Conservation (phyloP, 1,140 invertebrate genomes). For the Tachypleus tridentatus region DNA sequence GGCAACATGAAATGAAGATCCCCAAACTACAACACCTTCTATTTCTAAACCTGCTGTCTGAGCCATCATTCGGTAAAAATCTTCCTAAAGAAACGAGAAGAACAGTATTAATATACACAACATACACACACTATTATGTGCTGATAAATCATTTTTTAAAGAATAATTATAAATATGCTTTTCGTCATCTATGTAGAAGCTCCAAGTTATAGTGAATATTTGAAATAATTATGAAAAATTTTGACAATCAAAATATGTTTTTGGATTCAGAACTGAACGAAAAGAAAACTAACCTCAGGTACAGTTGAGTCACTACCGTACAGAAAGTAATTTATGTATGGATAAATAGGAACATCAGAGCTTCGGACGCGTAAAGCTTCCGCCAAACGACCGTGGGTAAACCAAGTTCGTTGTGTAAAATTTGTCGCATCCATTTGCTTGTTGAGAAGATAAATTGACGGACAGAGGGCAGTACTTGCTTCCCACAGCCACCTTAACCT, state of each 20-base stretch:
- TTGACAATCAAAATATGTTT: background rate
- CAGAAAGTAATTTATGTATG: no score
- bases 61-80: constrained; percentile 4
- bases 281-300: background rate
- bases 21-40: constrained; percentile 12
- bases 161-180: no score
- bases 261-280: constrained; percentile 3
- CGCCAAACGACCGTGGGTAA: constrained; percentile 1
- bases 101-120: background rate
- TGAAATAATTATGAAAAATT: background rate
- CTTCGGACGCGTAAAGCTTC: constrained; percentile 2
- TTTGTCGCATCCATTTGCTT: background rate
- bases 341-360: no score
- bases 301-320: background rate
- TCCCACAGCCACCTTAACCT: constrained; percentile 11
- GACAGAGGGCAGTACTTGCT: constrained; percentile 4
- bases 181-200: no score
- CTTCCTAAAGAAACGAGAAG: background rate
- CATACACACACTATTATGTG: background rate
- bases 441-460: constrained; percentile 5
- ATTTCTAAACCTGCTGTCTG: constrained; percentile 1
- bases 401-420: constrained; percentile 7
- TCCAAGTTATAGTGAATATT: no score
- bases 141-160: background rate
- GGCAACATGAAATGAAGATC: constrained; percentile 5